Percentiles rank a stretch among this genome's conserved stretches.
Evolutionary conservation across 2,888 invertebrate genomes (phyloP).

Genomic region (Cabera pusaria): DNA sequence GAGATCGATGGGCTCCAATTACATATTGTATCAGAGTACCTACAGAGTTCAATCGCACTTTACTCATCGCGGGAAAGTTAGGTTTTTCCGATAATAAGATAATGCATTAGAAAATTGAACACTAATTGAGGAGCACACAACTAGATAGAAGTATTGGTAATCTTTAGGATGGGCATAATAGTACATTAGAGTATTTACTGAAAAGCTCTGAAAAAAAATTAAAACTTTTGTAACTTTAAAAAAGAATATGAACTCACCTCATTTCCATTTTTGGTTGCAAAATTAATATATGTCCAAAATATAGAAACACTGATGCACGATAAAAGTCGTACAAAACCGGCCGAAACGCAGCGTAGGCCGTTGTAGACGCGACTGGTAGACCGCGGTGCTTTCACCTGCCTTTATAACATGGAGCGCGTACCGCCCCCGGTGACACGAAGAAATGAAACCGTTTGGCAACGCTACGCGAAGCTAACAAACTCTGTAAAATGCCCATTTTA

Average conservation of each 20-base stretch:
- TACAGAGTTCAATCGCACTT: background rate
- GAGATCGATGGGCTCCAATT: too few species aligned
- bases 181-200: too few species aligned
- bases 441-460: slow-evolving; percentile 72
- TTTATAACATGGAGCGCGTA: slow-evolving; percentile 67
- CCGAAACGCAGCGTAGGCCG: slow-evolving; percentile 48
- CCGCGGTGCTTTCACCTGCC: slow-evolving; percentile 72
- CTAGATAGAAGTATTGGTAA: too few species aligned
- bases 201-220: too few species aligned
- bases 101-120: slow-evolving; percentile 1
- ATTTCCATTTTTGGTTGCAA: slow-evolving; percentile 51
- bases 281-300: slow-evolving; percentile 47
- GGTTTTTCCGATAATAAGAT: too few species aligned
- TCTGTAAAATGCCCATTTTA: slow-evolving; percentile 52
- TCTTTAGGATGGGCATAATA: too few species aligned
- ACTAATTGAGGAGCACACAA: too few species aligned
- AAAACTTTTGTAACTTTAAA: too few species aligned
- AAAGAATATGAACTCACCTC: slow-evolving; percentile 53
- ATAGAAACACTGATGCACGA: slow-evolving; percentile 57
- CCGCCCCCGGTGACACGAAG: slow-evolving; percentile 56
- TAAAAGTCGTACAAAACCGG: slow-evolving; percentile 59
- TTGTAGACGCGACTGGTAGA: slow-evolving; percentile 55
- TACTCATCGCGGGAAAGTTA: slow-evolving; percentile 1
- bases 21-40: too few species aligned
- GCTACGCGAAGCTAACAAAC: slow-evolving; percentile 62